Base-by-base conservation (phyloP, 2,797 vertebrate species). In the Salarias fasciatus region DNA sequence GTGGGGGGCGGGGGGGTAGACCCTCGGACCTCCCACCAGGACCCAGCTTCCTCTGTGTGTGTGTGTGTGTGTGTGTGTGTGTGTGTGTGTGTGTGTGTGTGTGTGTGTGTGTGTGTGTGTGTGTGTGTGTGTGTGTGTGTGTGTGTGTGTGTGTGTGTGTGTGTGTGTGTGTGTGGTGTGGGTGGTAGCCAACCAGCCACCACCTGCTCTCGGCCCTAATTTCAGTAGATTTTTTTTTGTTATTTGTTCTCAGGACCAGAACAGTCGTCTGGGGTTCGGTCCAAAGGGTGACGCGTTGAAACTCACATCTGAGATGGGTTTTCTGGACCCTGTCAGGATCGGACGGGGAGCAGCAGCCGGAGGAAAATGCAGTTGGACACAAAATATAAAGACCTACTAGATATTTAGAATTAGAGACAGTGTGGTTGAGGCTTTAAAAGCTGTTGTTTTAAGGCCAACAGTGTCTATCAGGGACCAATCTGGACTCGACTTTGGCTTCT, bases 21-120 rank as follows among this genome's bases (percentile, higher is more conserved):
- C 82, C 82, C 86, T 80, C 83, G 56, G 90, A 91, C 89, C 89
- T 92, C 91, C 91, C 91, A 91, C 86, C 65, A 87, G 76, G 86
- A 67, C 75, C 31, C 62, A 72, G 75, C 76, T 77, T 83, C 77
- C 74, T 84, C 78, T 77, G 57, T 74, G 75, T 69, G 18, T 44
- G 24, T 72, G 29, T 62, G 53, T 58, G 64, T 67, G 68, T 63
- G 41, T 64, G 57, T 72, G 55, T 61, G 53, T 54, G 71, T 68
- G 63, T 75, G 69, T 72, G 60, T 55, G 41, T 46, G 30, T 51
- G 37, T 50, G 18, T 66, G 37, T 65, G 47, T 63, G 68, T 63
- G 33, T 35, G 31, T 35, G 31, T 35, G 31, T 35, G 31, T 35
- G 35, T 59, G 33, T 67, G 44, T 61, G 53, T 74, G 56, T 69